Percentiles rank a stretch among this genome's conserved stretches.
phyloP scores from a whole-genome alignment of 1,140 invertebrate species.

The Temnothorax nylanderi region DNA sequence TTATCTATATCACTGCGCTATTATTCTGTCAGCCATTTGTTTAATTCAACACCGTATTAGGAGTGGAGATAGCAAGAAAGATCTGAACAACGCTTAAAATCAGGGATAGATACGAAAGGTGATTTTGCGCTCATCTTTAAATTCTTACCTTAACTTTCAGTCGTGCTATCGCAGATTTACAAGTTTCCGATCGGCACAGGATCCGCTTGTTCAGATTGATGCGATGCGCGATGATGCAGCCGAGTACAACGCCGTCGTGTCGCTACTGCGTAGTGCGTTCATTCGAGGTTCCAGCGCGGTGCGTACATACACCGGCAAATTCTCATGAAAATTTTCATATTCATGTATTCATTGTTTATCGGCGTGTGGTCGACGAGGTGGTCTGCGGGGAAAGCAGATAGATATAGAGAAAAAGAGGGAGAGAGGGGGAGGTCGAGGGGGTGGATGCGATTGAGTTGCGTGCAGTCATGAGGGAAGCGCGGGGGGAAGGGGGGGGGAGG shows the following conservation, averaged over 20 bases:
- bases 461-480: slow-evolving; percentile 23
- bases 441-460: neutral
- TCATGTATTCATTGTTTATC: slow-evolving; percentile 82
- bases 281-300: slow-evolving; percentile 23
- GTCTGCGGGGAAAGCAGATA: slow-evolving; percentile 11
- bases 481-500: neutral
- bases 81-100: neutral
- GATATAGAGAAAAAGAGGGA: neutral
- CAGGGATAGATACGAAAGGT: too few relatives aligned
- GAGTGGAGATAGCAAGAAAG: too few relatives aligned
- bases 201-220: slow-evolving; percentile 37
- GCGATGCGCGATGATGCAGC: slow-evolving; percentile 41
- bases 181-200: neutral
- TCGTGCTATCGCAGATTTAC: slow-evolving; percentile 2
- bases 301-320: slow-evolving; percentile 53
- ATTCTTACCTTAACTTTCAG: slow-evolving; percentile 1
- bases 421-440: neutral
- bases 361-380: slow-evolving; percentile 41
- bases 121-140: neutral
- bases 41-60: neutral
- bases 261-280: slow-evolving; percentile 27
- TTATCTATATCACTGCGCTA: neutral
- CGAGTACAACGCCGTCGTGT: slow-evolving; percentile 26
- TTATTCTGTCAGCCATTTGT: neutral
- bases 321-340: slow-evolving; percentile 80